Evolutionary conservation across 1,140 invertebrate genomes (phyloP).

Genomic region (Aphelenchoides besseyi): DNA sequence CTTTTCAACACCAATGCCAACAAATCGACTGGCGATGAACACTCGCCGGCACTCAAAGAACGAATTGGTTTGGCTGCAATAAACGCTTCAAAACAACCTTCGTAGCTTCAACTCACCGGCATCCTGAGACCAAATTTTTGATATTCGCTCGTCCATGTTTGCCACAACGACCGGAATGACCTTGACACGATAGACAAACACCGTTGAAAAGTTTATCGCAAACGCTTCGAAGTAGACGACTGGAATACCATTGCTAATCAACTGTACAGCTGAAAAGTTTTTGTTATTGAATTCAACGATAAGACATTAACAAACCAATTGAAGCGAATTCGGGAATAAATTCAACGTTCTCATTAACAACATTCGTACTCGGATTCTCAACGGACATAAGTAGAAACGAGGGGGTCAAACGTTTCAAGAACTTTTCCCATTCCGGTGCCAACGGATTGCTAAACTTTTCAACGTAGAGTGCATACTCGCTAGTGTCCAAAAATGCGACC

Average conservation of each 20-base stretch:
- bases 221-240: conserved; percentile 54
- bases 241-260: conserved; percentile 46
- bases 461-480: conserved; percentile 40
- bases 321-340: conserved; percentile 42
- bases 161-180: conserved; percentile 33
- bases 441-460: conserved; percentile 49
- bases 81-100: background rate
- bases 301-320: conserved; percentile 31
- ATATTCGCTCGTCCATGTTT: conserved; percentile 31
- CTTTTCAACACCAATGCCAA: conserved; percentile 38
- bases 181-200: conserved; percentile 43
- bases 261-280: conserved; percentile 47
- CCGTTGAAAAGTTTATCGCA: conserved; percentile 48
- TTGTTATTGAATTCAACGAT: conserved; percentile 21
- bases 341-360: conserved; percentile 37
- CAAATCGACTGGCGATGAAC: conserved; percentile 35
- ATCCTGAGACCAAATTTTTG: conserved; percentile 28
- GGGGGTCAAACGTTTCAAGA: conserved; percentile 55
- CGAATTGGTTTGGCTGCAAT: conserved; percentile 4
- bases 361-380: conserved; percentile 39
- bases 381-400: conserved; percentile 57
- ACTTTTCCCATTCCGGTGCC: conserved; percentile 51
- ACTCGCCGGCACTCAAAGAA: conserved; percentile 27
- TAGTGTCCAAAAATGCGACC: conserved; percentile 31
- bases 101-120: background rate